Evolutionary conservation across 2,113 vertebrate species (phyloP), one percentile per base, ranked within the genome.

Genomic region (Ascaphus truei): DNA sequence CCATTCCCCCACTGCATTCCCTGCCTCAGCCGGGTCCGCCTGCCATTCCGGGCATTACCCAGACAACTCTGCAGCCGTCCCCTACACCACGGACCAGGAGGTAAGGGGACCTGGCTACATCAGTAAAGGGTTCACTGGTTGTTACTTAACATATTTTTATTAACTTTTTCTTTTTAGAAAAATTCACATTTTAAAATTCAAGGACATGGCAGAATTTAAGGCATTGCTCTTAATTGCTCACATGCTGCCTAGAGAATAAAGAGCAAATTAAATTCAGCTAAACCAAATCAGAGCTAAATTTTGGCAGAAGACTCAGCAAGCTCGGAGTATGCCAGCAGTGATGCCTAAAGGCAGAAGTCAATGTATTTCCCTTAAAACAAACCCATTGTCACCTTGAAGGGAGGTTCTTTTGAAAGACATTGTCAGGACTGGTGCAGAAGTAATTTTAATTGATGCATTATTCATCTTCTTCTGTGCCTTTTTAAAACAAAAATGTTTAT

Each of bases 201-300:
- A 71, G 57, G 67, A 61, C 67, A 71, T 33, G 61, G 31, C 33
- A 61, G 43, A 18, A 61, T 71, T 71, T 60, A 52, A 60, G 52
- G 16, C 56, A 41, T 71, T 71, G 33, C 31, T 61, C 56, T 52
- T 71, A 71, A 71, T 71, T 71, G 59, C 30, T 41, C 47, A 33
- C 34, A 41, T 61, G 34, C 45, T 61, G 67, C 34, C 67, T 61
- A 34, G 47, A 61, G 67, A 30, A 71, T 58, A 61, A 71, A 61
- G 34, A 51, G 34, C 56, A 71, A 71, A 71, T 78, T 36, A 6
- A 81, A 87, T 85, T 87, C 81, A 84, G 72, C 59, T 74, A 85
- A 80, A 83, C 64, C 76, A 83, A 77, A 86, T 82, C 81, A 76
- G 76, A 82, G 75, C 74, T 83, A 83, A 89, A 86, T 84, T 84